Conservation (phyloP, 2,113 vertebrate genomes). For the Urocynchramus pylzowi region DNA sequence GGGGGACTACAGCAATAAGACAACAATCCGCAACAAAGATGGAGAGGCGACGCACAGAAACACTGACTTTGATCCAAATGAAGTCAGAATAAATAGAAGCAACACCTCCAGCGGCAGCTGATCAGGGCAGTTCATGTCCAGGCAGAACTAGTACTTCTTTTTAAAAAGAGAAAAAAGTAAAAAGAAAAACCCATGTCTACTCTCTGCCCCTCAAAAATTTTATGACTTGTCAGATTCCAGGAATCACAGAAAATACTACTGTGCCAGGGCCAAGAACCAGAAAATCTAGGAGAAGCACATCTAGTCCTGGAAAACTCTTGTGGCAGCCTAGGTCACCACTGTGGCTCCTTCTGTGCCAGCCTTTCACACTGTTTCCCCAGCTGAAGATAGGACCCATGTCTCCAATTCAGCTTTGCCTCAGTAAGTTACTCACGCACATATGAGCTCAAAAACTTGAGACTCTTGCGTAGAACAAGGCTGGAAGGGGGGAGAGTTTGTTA, state of each 20-base stretch:
- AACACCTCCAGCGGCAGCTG: neutral
- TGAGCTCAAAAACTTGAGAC: neutral
- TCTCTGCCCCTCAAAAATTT: neutral
- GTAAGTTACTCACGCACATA: neutral
- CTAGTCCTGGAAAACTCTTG: neutral
- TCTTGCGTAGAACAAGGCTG: neutral
- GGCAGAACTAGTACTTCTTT: neutral
- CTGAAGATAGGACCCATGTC: neutral
- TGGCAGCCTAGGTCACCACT: neutral
- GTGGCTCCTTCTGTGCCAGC: neutral
- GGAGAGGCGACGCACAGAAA: neutral
- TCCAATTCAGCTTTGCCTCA: neutral
- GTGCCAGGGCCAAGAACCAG: neutral
- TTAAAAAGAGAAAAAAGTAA: neutral
- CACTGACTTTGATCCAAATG: neutral
- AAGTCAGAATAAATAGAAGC: neutral
- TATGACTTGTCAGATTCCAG: neutral
- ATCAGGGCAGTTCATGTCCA: neutral
- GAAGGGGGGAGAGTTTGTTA: neutral
- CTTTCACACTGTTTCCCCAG: neutral
- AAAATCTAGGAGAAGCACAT: neutral
- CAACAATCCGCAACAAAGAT: neutral
- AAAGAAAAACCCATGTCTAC: neutral
- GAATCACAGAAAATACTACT: neutral
- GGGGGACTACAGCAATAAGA: neutral